A percentile compares a stretch with the other conserved stretches of the same genome.
These are phyloP conservation scores for Siniperca scherzeri DNA, from an alignment of 2,797 vertebrate genomes.

Conservation along the genomic window DNA sequence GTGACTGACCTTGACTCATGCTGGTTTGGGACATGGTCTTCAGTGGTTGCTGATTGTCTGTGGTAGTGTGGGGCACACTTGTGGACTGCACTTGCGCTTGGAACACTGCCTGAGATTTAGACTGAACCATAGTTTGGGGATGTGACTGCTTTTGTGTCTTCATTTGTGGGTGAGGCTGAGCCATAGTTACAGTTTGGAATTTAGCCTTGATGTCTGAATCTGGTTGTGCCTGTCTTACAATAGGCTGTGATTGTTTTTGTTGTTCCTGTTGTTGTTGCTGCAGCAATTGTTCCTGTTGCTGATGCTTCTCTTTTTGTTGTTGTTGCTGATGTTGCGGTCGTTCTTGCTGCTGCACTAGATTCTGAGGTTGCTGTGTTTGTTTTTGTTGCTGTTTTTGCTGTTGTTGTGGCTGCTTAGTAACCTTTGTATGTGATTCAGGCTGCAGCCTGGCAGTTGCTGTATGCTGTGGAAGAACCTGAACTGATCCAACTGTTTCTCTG, in stretches of 20 bases:
- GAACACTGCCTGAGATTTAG: constrained; percentile 35
- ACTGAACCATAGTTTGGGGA: constrained; percentile 31
- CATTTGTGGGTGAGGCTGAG: constrained; percentile 48
- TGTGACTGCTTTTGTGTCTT: constrained; percentile 45
- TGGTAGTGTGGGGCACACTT: constrained; percentile 25
- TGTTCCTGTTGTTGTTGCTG: constrained; percentile 32
- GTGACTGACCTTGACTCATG: constrained; percentile 45
- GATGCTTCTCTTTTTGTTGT: constrained; percentile 34
- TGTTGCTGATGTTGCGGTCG: constrained; percentile 2
- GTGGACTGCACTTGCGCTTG: constrained; percentile 30
- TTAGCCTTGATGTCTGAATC: constrained; percentile 36
- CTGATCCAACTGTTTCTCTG: constrained; percentile 13
- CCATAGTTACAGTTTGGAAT: constrained; percentile 20
- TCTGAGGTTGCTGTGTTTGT: constrained; percentile 34
- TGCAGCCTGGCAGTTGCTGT: constrained; percentile 9
- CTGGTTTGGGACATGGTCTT: constrained; percentile 33
- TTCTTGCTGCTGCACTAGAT: constrained; percentile 8
- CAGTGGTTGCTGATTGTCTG: constrained; percentile 34
- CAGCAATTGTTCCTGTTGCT: constrained; percentile 14
- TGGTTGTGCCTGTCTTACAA: constrained; percentile 31
- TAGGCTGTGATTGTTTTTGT: constrained; percentile 29
- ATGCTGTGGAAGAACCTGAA: constrained; percentile 44
- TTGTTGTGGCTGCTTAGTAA: constrained; percentile 16
- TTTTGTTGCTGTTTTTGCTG: constrained; percentile 36
- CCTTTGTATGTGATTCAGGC: constrained; percentile 21